phyloP scores from a whole-genome alignment of 1,140 invertebrate species.

The Sipha flava region DNA sequence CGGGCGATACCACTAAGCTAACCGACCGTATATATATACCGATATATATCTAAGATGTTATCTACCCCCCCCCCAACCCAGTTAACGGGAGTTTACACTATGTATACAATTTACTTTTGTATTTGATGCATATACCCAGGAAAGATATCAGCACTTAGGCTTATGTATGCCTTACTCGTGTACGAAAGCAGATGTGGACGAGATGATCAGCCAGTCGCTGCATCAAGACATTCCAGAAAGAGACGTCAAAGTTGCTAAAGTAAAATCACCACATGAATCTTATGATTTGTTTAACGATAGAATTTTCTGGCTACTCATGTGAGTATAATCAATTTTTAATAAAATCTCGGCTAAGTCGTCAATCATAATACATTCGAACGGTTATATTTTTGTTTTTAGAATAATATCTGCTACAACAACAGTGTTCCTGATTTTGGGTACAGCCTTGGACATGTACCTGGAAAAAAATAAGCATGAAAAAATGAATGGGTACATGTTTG shows the following conservation, averaged over 20 bases:
- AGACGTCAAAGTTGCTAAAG: conserved; percentile 47
- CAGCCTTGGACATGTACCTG: conserved; percentile 45
- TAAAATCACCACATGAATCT: conserved; percentile 56
- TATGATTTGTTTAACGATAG: conserved; percentile 59
- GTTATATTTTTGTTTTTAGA: conserved; percentile 43
- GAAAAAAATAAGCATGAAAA: conserved; percentile 36
- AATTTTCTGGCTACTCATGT: conserved; percentile 64
- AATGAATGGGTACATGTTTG: conserved; percentile 17
- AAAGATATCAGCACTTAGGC: conserved; percentile 49
- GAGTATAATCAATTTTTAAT: conserved; percentile 41
- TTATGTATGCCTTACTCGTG: conserved; percentile 64
- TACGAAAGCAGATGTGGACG: conserved; percentile 51
- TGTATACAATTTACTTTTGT: no score
- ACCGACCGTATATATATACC: no score
- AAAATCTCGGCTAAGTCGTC: neutral
- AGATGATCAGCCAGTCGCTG: conserved; percentile 50
- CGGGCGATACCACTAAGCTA: no score
- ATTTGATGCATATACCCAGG: neutral
- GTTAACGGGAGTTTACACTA: no score
- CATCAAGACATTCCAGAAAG: conserved; percentile 43
- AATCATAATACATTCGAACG: neutral
- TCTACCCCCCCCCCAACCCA: no score
- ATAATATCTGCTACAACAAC: conserved; percentile 50
- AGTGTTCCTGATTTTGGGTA: conserved; percentile 52
- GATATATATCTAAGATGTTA: no score